Evolutionary conservation across 2,888 invertebrate species (phyloP).

Genomic region (Callyntrura sp.): DNA sequence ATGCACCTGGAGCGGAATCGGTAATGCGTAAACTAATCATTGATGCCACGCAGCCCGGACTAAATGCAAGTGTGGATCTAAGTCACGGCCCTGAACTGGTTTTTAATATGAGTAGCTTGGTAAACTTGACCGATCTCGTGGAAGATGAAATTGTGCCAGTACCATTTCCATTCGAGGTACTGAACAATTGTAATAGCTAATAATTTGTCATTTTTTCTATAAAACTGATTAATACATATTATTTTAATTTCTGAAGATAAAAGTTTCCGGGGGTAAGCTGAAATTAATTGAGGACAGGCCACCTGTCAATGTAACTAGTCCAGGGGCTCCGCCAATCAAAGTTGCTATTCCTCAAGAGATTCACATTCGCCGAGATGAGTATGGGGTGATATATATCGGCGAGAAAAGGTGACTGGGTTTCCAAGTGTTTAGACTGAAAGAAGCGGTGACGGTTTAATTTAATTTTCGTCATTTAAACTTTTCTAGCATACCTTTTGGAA

Average conservation of each 20-base stretch:
- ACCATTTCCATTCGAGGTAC: conserved; percentile 93
- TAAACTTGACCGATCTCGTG: conserved; percentile 92
- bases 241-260: conserved; percentile 73
- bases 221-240: too few species aligned
- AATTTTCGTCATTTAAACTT: conserved; percentile 3
- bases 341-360: conserved; percentile 89
- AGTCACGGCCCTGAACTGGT: conserved; percentile 82
- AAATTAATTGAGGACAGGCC: conserved; percentile 94
- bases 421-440: background rate
- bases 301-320: conserved; percentile 92
- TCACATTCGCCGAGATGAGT: conserved; percentile 89
- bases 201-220: background rate
- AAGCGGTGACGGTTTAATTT: background rate
- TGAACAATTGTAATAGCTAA: background rate
- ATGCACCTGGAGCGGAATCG: conserved; percentile 81
- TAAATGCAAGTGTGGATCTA: conserved; percentile 81
- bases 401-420: conserved; percentile 51
- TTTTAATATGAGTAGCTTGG: conserved; percentile 93
- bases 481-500: conserved; percentile 37
- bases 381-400: conserved; percentile 91
- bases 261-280: conserved; percentile 90
- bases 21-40: conserved; percentile 81
- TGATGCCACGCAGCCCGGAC: conserved; percentile 84
- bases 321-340: conserved; percentile 93
- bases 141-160: conserved; percentile 94